Percentiles rank a stretch among this genome's conserved stretches.
Evolutionary conservation across 2,797 vertebrate species (phyloP).

Genomic region (Cryptoblepharus egeriae): DNA sequence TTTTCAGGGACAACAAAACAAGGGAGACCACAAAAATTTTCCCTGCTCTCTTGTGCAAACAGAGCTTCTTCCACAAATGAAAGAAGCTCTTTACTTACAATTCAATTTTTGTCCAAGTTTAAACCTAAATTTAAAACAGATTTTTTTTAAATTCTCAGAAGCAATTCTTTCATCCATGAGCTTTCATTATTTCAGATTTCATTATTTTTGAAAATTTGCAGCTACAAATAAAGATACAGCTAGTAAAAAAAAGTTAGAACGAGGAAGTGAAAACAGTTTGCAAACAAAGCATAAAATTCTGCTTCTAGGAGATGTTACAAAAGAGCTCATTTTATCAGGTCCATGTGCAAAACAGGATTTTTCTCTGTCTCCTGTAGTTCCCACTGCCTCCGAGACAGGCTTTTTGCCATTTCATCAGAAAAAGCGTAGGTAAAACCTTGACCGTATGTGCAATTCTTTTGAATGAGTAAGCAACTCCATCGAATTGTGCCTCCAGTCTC

Average conservation of each 20-base stretch:
- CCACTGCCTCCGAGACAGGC: background rate
- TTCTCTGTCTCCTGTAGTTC: background rate
- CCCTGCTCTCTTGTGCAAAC: too few species aligned
- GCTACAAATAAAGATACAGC: background rate
- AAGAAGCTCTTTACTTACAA: too few species aligned
- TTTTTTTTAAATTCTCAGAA: background rate
- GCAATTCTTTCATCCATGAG: background rate
- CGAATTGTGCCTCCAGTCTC: background rate
- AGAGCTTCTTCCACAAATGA: too few species aligned
- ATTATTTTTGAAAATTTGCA: background rate
- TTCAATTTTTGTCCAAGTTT: background rate
- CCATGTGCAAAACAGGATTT: background rate
- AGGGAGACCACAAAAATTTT: too few species aligned
- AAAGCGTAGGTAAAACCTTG: background rate
- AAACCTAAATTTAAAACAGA: background rate
- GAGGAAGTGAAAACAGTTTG: background rate
- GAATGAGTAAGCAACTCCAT: background rate
- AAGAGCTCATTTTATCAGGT: background rate
- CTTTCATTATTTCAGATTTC: background rate
- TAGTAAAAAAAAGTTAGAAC: background rate
- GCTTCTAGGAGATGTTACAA: background rate
- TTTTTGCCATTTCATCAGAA: background rate
- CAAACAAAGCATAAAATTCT: background rate
- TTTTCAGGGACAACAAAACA: too few species aligned
- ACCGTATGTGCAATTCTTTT: background rate